Base-by-base conservation (phyloP, 2,113 vertebrate species). In the Gymnarchus niloticus region DNA sequence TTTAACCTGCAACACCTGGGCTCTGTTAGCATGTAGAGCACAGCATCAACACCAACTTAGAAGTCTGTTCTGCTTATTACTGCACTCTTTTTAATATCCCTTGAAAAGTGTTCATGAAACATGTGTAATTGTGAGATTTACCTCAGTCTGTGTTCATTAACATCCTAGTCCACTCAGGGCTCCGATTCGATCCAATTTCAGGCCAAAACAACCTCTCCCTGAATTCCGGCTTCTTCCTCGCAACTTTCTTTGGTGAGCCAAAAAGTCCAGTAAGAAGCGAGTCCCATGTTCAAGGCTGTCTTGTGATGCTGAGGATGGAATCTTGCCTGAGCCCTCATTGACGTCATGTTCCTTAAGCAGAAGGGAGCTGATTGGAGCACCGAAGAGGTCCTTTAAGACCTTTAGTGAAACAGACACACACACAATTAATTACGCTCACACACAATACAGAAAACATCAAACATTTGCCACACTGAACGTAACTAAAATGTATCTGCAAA, bases 131-230 rank as follows among this genome's bases (percentile, higher is more conserved):
- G 41, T 2, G 14, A 37, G 14, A 25, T 3, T 2, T 83, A 87
- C 6, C 28, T 91, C 90, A 83, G 44, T 49, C 52, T 61, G 46
- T 3, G 2, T 85, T 77, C 9, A 14, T 90, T 83, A 94, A 78
- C 95, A 96, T 6, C 95, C 95, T 6, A 96, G 89, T 0, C 95
- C 94, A 0, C 95, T 96, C 87, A 95, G 82, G 28, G 94, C 91
- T 28, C 95, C 95, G 8, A 96, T 96, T 3, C 95, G 93, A 85
- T 96, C 95, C 89, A 96, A 91, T 88, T 96, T 96, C 91, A 95
- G 92, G 56, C 95, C 95, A 0, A 96, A 96, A 69, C 95, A 96
- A 69, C 95, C 94, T 23, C 92, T 91, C 0, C 90, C 83, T 57
- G 88, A 87, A 0, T 89, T 86, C 87, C 91, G 87, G 87, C 87